Base-by-base conservation (phyloP, 2,113 vertebrate genomes). In the Dinomys branickii region DNA sequence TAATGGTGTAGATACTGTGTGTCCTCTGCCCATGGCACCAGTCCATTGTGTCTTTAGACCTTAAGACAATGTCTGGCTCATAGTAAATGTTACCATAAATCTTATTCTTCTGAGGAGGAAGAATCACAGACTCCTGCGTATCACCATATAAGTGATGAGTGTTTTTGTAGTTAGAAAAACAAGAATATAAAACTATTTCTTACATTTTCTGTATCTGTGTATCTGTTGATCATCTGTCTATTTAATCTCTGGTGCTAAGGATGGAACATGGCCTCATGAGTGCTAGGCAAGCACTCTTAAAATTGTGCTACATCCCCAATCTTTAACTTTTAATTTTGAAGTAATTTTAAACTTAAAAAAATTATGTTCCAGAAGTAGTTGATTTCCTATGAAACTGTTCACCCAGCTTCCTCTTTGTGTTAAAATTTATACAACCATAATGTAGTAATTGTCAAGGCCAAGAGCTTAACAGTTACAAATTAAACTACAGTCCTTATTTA, bases 111-210 rank as follows among this genome's bases (percentile, higher is more conserved):
- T 84, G 44, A 85, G 54, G 61, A 88, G 52, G 41, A 47, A 16
- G 44, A 61, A 59, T 93, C 78, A 82, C 24, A 87, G 3, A 84
- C 75, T 80, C n/a, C n/a, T 92, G 16, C 38, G 80, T 63, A 50
- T 52, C 5, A 85, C 33, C 47, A 84, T 80, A 26, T 58, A 78
- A 90, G 35, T 52, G 50, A 26, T 58, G n/a, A 87, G 13, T 88
- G 84, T 91, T 91, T 88, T 92, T 94, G 33, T 78, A 88, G 24
- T 69, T 85, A 95, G 73, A 91, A 83, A 69, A 85, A 54, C 65
- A 26, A 73, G 65, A 78, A 50, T 80, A 58, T 41, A 94, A 16
- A 80, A 80, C 2, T 22, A 13, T 71, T 85, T 84, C 69, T 44
- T 28, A 47, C 52, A 17, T 78, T 78, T 44, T 47, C 44, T 77